Base-by-base conservation (phyloP, 2,113 vertebrate species). In the Galemys pyrenaicus region DNA sequence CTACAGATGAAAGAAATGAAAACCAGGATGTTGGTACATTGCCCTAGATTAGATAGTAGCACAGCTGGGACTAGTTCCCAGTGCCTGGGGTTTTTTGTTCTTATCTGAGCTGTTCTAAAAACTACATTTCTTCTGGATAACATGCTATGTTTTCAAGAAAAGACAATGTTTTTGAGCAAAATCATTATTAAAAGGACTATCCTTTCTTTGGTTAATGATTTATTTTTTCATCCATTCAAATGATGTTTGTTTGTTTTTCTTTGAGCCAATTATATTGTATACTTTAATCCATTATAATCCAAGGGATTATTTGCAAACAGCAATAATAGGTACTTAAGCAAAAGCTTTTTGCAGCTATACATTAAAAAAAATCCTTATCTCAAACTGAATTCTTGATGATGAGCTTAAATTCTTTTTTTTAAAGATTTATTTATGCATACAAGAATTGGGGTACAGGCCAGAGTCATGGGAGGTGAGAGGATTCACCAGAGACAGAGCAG, bases 81-180 rank as follows among this genome's bases (percentile, higher is more conserved):
- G 56, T 15, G 32, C 17, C 58, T 30, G 15, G 24, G 83, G 35
- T 19, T 51, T 37, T 87, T 88, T 39, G 20, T 39, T 79, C 49
- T 58, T 91, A 8, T 37, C 37, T 88, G 41, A 41, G 44, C 16
- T 20, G 9, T 39, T 88, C 30, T 89, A 44, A 77, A 92, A 65
- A 56, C 19, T 51, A n/a, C 22, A 51, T 9, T 39, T 51, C 51
- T 92, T 89, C 46, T 32, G 24, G 49, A 62, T 41, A 60, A 74
- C 13, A 24, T 22, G 10, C 28, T 75, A 41, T 10, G 1, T 77
- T 51, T 87, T 87, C 26, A 78, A 77, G 60, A 84, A 85, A 81
- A 81, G 79, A 77, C n/a, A 9, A 12, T 67, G n/a, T 28, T 54
- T 84, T 83, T 83, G n/a, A 58, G 75, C 26, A 89, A 75, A 94